These are phyloP conservation scores for Mystacides longicornis DNA, from an alignment of 2,888 invertebrate species.

Conservation along the genomic window DNA sequence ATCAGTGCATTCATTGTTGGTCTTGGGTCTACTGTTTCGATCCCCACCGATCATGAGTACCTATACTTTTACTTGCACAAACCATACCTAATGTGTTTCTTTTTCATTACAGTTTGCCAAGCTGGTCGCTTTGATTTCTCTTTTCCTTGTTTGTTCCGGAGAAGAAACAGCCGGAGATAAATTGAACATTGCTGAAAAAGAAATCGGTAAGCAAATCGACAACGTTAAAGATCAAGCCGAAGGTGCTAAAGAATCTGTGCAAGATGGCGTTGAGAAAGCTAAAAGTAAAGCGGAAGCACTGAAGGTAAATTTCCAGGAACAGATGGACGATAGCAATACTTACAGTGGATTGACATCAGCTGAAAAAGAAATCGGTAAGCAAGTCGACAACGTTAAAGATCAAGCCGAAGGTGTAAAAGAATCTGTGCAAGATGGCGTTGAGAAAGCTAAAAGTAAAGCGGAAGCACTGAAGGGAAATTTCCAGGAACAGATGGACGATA, in stretches of 20 bases:
- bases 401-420: conserved; percentile 12
- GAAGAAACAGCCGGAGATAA: conserved; percentile 19
- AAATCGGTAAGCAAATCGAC: conserved; percentile 9
- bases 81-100: no score
- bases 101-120: conserved; percentile 12
- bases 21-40: no score
- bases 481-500: conserved; percentile 18
- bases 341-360: no score
- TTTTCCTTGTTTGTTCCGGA: conserved; percentile 15
- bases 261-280: conserved; percentile 10
- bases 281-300: conserved; percentile 7
- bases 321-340: no score
- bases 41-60: no score
- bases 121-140: conserved; percentile 13
- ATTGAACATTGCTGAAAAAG: conserved; percentile 17
- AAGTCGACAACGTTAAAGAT: conserved; percentile 16
- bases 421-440: conserved; percentile 10
- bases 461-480: conserved; percentile 12
- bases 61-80: no score
- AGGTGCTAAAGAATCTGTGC: conserved; percentile 12
- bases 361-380: conserved; percentile 12
- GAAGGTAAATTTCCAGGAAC: no score
- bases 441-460: conserved; percentile 7
- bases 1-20: no score
- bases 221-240: conserved; percentile 13